phyloP scores from a whole-genome alignment of 2,113 vertebrate species.

The Phrynosoma platyrhinos region DNA sequence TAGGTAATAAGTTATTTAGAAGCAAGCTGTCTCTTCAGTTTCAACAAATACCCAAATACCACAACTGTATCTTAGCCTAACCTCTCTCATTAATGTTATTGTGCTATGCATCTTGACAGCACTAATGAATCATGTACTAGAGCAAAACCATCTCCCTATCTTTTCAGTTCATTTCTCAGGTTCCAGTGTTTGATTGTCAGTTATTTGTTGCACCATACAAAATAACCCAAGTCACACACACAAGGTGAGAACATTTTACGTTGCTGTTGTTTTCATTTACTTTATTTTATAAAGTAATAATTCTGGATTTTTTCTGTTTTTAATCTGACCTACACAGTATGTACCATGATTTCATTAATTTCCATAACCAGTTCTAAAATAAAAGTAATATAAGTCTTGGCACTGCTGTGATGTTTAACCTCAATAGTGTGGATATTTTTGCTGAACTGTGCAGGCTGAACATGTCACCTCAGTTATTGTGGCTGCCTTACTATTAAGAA shows the following conservation, averaged over 20 bases:
- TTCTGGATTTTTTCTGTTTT: background rate
- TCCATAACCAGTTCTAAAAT: background rate
- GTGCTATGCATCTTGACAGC: background rate
- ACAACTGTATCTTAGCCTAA: background rate
- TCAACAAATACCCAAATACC: background rate
- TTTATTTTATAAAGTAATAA: constrained; percentile 50
- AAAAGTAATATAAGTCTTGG: no score
- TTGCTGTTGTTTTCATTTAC: constrained; percentile 60
- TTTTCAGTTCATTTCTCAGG: constrained; percentile 28
- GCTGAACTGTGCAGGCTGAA: constrained; percentile 26
- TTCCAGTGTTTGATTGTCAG: constrained; percentile 17
- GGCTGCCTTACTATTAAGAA: background rate
- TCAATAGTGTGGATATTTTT: constrained; percentile 9
- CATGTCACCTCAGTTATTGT: constrained; percentile 19
- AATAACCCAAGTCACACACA: constrained; percentile 40
- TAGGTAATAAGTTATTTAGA: background rate
- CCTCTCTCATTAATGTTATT: background rate
- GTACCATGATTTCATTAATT: constrained; percentile 16
- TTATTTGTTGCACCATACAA: constrained; percentile 30
- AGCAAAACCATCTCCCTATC: background rate
- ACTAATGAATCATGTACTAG: constrained; percentile 6
- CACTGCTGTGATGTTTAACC: constrained; percentile 11
- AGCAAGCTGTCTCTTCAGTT: background rate
- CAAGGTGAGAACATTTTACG: constrained; percentile 63
- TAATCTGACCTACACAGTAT: constrained; percentile 19